Evolutionary conservation across 2,888 invertebrate genomes (phyloP), one percentile per base, ranked within the genome.

Genomic region (Microctonus aethiopoides): DNA sequence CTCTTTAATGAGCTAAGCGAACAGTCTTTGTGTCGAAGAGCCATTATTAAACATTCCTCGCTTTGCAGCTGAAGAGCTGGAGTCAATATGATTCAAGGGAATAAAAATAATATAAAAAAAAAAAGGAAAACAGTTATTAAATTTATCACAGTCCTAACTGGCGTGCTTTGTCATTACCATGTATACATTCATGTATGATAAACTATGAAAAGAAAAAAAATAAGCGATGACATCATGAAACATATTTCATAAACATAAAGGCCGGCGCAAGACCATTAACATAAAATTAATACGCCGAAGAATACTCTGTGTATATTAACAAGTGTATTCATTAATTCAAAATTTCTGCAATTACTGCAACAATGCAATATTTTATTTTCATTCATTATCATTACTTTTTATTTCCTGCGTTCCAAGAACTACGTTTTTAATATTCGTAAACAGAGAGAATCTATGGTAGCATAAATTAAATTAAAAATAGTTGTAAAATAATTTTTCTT

Each of bases 81-180:
- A n/a, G n/a, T n/a, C 29, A 7, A 29, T 29, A 54, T 54, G 6
- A n/a, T n/a, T 54, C 13, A 56, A 56, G 7, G 29, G 13, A 10
- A 26, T 13, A 56, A 57, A 10, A 11, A 32, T 26, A n/a, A 13
- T 7, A 16, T 9, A 51, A 22, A 5, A 13, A 13, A 54, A 54
- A 20, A 7, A 7, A 4, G 26, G 26, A 60, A 56, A 68, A 73
- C 62, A 72, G 72, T 74, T 4, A n/a, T 71, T 69, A 72, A 76
- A 77, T 75, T 76, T 77, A 77, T 77, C 77, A 77, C 77, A 77
- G 77, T 77, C 73, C 75, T 75, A 76, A 74, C 57, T 57, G 57
- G 57, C 68, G 57, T 59, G 57, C 68, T 39, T 16, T 63, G 46
- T 54, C 46, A 51, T 63, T 41, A 63, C 57, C 26, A 32, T 39